Evolutionary conservation across 35 echinoderm and acorn worm species (phyloP), one percentile per base, ranked within the genome.

Genomic region (Apostichopus parvimensis): DNA sequence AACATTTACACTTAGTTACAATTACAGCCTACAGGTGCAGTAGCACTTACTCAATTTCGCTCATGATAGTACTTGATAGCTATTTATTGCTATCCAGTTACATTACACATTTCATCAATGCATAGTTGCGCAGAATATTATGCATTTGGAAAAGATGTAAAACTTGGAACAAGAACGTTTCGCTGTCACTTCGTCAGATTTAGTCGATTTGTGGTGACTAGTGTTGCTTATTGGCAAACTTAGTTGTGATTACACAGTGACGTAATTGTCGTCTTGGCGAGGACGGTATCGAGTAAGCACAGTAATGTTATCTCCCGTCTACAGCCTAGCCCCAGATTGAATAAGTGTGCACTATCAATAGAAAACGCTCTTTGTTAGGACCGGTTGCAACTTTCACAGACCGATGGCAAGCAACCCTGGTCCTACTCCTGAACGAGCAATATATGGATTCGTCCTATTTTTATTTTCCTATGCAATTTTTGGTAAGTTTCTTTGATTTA

Each of bases 361-460:
- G 26, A 28, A 28, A 1, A 28, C 26, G 26, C 26, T 28, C 26
- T 28, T 28, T 1, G 1, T 28, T 1, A 45, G 34, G 34, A 45
- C 34, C 34, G 34, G 34, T 45, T 45, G 34, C 2, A 45, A 1
- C 34, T 45, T 45, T 45, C 58, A 61, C 58, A 61, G 6, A 61
- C 10, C 58, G 58, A 68, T 73, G 28, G 7, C 57, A 11, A 86
- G 52, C 81, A 95, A 95, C 78, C 95, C 95, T 26, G 92, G 92
- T 14, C 95, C 95, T 6, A 95, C 95, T n/a, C 95, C 95, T 21
- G 95, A 95, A 68, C 89, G 95, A 65, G 95, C 95, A 28, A 95
- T 91, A 9, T 95, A 95, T 73, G 95, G 95, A 70, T 95, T 95
- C 53, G 95, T 95, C 10, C 77, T 95, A 24, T 95, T 93, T 79